Base-by-base conservation (phyloP, 2,113 vertebrate genomes). In the Myxocyprinus asiaticus region DNA sequence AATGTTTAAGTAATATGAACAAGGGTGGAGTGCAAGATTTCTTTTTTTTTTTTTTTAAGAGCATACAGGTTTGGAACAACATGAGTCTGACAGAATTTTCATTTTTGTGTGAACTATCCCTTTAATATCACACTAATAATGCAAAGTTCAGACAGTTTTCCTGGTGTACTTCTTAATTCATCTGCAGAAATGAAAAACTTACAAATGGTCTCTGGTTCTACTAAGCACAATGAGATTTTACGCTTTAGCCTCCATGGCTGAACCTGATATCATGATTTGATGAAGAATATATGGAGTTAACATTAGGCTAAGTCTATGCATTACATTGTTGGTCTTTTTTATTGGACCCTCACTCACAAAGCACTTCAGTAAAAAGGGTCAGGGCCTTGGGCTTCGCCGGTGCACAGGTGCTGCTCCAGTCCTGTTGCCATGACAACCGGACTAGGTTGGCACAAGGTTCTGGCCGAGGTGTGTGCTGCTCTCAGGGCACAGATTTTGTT, bases 401-500 rank as follows among this genome's bases (percentile, higher is more conserved):
- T 63, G 68, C 72, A 77, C 83, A 84, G 80, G 80, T 82, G 80
- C 77, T 63, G 72, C 67, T 43, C 22, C 67, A 64, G 53, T 68
- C 66, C n/a, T 44, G 80, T 82, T 71, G 43, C 77, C 67, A 82
- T 75, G 80, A 79, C 77, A 76, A 82, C 80, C 22, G 17, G 67
- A 67, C 71, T 67, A 71, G 61, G 70, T 77, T 71, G 55, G 76
- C 66, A 63, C 66, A 66, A 44, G 17, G 53, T 67, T 78, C 50
- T 56, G 63, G 62, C 67, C 45, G 63, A 74, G 14, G 56, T 71
- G 67, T 71, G 67, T 66, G 64, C 44, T 48, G 48, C n/a, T 76
- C 80, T 82, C 80, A 22, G 67, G 76, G 82, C 82, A 81, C 76
- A 79, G 51, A 79, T 79, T 84, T 79, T 65, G 73, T 56, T 74